Evolutionary conservation across 2,888 invertebrate species (phyloP).

Genomic region (Arge pagana): DNA sequence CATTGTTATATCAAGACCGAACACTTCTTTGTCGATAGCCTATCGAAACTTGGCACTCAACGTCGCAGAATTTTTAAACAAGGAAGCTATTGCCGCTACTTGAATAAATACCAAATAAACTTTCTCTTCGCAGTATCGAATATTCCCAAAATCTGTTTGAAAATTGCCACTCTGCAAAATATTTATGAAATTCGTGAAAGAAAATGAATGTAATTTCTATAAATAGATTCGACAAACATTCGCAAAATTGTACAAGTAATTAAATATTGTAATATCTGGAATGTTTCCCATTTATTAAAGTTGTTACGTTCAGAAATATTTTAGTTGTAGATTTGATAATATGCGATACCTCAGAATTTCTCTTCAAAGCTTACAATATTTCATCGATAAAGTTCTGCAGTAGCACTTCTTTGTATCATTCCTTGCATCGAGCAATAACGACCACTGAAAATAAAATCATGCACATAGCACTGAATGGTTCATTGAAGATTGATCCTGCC

Average conservation of each 20-base stretch:
- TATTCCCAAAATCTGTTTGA: neutral
- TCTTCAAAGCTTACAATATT: too few species aligned
- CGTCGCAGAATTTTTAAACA: constrained; percentile 43
- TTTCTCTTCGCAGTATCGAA: constrained; percentile 39
- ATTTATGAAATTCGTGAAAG: too few species aligned
- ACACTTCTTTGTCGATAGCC: constrained; percentile 55
- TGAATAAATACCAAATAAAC: constrained; percentile 11
- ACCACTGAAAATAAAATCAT: neutral
- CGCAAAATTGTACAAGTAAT: too few species aligned
- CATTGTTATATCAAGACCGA: constrained; percentile 70
- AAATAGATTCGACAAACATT: too few species aligned
- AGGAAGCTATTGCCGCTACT: constrained; percentile 32
- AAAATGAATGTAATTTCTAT: too few species aligned
- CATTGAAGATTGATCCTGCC: neutral
- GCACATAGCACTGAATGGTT: neutral
- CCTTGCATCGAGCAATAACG: neutral
- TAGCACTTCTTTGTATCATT: neutral
- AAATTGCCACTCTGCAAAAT: too few species aligned
- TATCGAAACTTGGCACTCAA: constrained; percentile 49
- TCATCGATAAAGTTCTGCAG: too few species aligned
- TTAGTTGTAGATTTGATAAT: too few species aligned
- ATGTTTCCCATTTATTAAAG: too few species aligned
- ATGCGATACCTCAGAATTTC: too few species aligned
- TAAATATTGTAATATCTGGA: too few species aligned
- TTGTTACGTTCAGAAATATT: too few species aligned